Base-by-base conservation (phyloP, 1,140 invertebrate species). In the Drosophila funebris region DNA sequence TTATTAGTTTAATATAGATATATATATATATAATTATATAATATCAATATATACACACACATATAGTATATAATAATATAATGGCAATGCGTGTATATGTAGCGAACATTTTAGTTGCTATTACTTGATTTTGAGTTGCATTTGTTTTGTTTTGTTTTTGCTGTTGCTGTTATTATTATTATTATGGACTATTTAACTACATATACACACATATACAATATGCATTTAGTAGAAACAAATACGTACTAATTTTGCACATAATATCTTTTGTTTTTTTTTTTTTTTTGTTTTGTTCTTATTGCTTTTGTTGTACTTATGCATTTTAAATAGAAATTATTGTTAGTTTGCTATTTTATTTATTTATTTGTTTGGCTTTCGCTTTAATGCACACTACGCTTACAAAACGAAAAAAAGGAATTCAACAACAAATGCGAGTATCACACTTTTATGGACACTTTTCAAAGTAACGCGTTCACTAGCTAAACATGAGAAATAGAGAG, bases 311-410 rank as follows among this genome's bases (percentile, higher is more conserved):
- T 79, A 72, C 69, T 72, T 72, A 87, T 85, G 82, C 81, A 85
- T 85, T 87, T 84, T 75, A 81, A 75, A 77, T 87, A 72, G 53
- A 87, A 82, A 87, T 78, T 77, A 20, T 84, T 78, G 82, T 87
- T 87, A 87, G 78, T 78, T 85, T 82, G 68, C 79, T 83, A 87
- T 85, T 85, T 85, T 85, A 85, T 72, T 85, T 85, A 85, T 81
- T 84, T 85, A 82, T 89, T 81, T 88, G 80, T 83, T 90, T 80
- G 67, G 67, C 73, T 87, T 82, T 79, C 74, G 67, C 67, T 73
- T 77, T 75, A 72, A 90, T 90, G 89, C 89, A 90, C 89, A 90
- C 89, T 90, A 90, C 89, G 89, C 77, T 90, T 85, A 76, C 78
- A 63, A 82, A 81, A 70, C 62, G 50, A 62, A 62, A 75, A 73